Conservation (phyloP, 2,797 vertebrate genomes). For the Spinus olivaceus region DNA sequence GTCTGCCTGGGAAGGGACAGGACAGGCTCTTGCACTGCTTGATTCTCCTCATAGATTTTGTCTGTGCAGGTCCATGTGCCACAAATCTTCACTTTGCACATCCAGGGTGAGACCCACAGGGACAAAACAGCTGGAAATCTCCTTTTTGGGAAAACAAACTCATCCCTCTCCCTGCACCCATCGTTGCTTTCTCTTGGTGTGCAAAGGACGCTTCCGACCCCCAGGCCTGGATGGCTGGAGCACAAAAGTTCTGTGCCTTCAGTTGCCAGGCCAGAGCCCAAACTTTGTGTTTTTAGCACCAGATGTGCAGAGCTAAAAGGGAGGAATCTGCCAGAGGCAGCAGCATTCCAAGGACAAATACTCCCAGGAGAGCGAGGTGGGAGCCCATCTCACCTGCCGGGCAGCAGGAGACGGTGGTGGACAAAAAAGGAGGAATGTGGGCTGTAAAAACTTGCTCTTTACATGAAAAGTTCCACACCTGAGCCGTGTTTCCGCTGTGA, state of each 20-base stretch:
- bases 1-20: neutral
- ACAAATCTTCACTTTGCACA: neutral
- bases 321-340: slow-evolving; percentile 54
- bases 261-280: neutral
- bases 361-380: neutral
- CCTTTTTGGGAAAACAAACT: neutral
- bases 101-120: neutral
- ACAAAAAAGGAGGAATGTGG: neutral
- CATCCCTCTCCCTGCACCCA: neutral
- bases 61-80: accelerated
- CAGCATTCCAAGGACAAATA: neutral
- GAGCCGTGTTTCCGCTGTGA: accelerated
- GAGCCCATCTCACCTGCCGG: neutral
- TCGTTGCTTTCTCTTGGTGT: neutral
- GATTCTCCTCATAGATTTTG: neutral
- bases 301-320: slow-evolving; percentile 27
- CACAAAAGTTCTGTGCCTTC: neutral
- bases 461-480: accelerated
- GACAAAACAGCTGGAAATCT: neutral
- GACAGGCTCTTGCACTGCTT: neutral
- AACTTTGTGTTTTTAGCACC: neutral
- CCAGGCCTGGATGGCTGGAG: accelerated
- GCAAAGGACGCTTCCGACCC: neutral
- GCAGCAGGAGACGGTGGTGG: neutral
- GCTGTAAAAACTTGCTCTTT: neutral